These are phyloP conservation scores for Trichonephila clavipes DNA, from an alignment of 1,140 invertebrate genomes.

Conservation along the genomic window DNA sequence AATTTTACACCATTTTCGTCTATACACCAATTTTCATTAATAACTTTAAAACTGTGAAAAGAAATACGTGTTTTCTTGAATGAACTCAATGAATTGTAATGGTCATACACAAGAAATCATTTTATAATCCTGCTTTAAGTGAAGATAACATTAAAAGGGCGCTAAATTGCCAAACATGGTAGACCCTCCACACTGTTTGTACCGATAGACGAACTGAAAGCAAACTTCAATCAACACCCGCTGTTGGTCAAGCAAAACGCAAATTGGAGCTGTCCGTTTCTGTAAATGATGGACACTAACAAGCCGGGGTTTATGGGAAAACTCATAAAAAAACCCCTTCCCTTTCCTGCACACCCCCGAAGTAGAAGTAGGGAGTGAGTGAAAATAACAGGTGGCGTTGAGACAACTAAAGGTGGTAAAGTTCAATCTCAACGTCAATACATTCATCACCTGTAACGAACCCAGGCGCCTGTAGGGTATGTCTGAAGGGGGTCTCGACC, in stretches of 20 bases:
- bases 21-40: too few species aligned
- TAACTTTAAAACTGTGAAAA: too few species aligned
- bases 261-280: constrained; percentile 43
- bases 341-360: constrained; percentile 21
- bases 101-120: too few species aligned
- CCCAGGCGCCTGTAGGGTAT: constrained; percentile 38
- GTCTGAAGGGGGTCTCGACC: neutral
- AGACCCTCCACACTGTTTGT: neutral
- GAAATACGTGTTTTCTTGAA: too few species aligned
- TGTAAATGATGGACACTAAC: constrained; percentile 35
- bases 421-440: constrained; percentile 40
- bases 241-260: constrained; percentile 5
- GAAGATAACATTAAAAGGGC: neutral
- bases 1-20: too few species aligned
- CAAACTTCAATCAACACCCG: constrained; percentile 22
- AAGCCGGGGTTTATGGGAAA: neutral
- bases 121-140: too few species aligned
- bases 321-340: constrained; percentile 45
- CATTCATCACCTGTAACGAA: constrained; percentile 69
- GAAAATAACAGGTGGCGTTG: constrained; percentile 68
- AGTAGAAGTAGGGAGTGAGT: neutral
- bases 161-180: constrained; percentile 15
- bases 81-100: too few species aligned
- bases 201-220: neutral
- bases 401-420: constrained; percentile 63